Base-by-base conservation (phyloP, 2,888 invertebrate genomes). In the Girardia tigrina region DNA sequence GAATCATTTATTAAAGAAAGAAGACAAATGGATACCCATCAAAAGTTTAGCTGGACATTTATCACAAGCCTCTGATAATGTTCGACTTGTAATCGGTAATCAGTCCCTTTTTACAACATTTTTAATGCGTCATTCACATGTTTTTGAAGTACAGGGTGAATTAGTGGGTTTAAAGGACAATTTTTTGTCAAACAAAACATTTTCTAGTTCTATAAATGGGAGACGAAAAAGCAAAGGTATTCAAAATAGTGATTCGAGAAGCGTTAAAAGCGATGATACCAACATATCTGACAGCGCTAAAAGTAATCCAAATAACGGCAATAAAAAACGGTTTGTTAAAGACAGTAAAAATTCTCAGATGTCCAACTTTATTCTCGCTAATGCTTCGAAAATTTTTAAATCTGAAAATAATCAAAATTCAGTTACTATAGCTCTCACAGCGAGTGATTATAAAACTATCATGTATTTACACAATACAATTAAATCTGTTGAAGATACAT, bases 21-120 rank as follows among this genome's bases (percentile, higher is more conserved):
- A 95, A 77, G 90, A 91, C 79, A 92, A 94, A 0, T 95, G 97
- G 87, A 92, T 98, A 79, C 95, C 94, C 1, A 92, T 97, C 80
- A 92, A 92, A 84, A 94, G 94, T 84, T 88, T 98, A 79, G 88
- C 97, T 78, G 97, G 97, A 0, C 97, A 97, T 86, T 88, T 94
- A 79, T 92, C 92, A 79, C 94, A 92, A 85, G 97, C 97, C 27
- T 91, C 94, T 77, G 92, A 92, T 23, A 95, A 95, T 87, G 93
- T 98, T 79, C 89, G 97, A 27, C 81, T 82, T 70, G 81, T 81
- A 79, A 83, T 84, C 27, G 84, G 84, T 16, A 36, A 70, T 20
- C 76, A 76, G 23, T 82, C 81, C 76, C 82, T 83, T 78, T 84
- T 84, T 78, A 80, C 80, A 29, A 81, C 80, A 69, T 84, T 83